phyloP scores from a whole-genome alignment of 2,888 invertebrate genomes.

The Latrodectus hesperus region DNA sequence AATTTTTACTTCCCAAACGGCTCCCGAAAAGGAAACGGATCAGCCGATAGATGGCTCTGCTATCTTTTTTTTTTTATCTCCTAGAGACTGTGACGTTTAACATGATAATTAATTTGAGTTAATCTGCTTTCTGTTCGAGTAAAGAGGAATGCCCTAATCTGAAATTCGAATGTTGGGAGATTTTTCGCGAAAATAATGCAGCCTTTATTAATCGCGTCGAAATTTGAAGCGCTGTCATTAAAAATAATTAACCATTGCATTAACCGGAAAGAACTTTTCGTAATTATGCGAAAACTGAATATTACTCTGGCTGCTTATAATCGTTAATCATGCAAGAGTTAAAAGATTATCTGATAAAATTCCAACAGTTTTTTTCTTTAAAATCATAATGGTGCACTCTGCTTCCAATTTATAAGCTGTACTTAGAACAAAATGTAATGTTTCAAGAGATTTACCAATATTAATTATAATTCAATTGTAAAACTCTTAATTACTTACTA shows the following conservation, averaged over 20 bases:
- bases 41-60: neutral
- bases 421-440: too few relatives aligned
- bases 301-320: neutral
- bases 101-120: conserved; percentile 41
- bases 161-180: neutral
- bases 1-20: conserved; percentile 21
- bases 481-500: too few relatives aligned
- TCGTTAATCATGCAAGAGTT: neutral
- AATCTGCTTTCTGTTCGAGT: conserved; percentile 31
- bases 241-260: conserved; percentile 31
- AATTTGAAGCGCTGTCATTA: conserved; percentile 13
- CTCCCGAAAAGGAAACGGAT: conserved; percentile 25
- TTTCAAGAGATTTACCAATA: too few relatives aligned
- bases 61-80: conserved; percentile 11
- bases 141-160: conserved; percentile 6
- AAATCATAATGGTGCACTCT: too few relatives aligned
- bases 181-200: conserved; percentile 2
- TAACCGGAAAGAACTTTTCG: conserved; percentile 5
- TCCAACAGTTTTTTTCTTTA: too few relatives aligned
- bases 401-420: too few relatives aligned
- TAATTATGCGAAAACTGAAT: conserved; percentile 24
- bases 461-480: too few relatives aligned
- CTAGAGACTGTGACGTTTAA: neutral
- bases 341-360: too few relatives aligned
- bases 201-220: neutral